Percentiles rank a stretch among this genome's conserved stretches.
phyloP scores from a whole-genome alignment of 1,140 invertebrate genomes.

The Drosophila neocordata region DNA sequence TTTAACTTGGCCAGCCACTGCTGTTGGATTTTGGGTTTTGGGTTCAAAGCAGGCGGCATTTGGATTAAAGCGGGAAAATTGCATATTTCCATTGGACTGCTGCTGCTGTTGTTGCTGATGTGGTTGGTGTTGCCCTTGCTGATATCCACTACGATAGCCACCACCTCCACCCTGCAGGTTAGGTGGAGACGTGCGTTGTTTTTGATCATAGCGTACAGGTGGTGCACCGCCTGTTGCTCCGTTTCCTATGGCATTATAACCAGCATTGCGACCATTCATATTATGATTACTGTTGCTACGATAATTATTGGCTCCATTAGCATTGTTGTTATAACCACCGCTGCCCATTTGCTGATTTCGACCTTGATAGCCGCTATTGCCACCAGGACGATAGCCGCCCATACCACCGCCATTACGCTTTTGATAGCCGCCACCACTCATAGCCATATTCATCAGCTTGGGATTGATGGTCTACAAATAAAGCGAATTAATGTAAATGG shows the following conservation, averaged over 20 bases:
- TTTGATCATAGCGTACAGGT: conserved; percentile 62
- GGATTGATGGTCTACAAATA: conserved; percentile 85
- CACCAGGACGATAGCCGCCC: conserved; percentile 59
- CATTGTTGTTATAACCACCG: conserved; percentile 59
- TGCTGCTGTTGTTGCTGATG: conserved; percentile 50
- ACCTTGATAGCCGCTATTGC: conserved; percentile 60
- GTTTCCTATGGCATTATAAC: conserved; percentile 39
- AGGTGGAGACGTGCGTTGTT: conserved; percentile 60
- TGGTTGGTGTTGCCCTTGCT: conserved; percentile 41
- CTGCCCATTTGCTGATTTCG: conserved; percentile 70
- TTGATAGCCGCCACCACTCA: conserved; percentile 78
- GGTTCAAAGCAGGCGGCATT: conserved; percentile 73
- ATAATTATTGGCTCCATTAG: conserved; percentile 46
- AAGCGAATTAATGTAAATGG: too few relatives aligned
- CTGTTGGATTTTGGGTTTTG: conserved; percentile 47
- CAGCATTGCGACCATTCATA: conserved; percentile 15
- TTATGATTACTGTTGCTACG: conserved; percentile 22
- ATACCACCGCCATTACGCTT: conserved; percentile 60
- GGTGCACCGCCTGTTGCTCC: conserved; percentile 38
- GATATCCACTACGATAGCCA: conserved; percentile 64
- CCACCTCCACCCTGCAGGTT: conserved; percentile 33
- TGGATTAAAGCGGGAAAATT: conserved; percentile 67
- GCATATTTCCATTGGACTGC: conserved; percentile 50
- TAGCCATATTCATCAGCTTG: conserved; percentile 84
- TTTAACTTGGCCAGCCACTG: conserved; percentile 19